Evolutionary conservation across 2,888 invertebrate genomes (phyloP), one percentile per base, ranked within the genome.

Genomic region (Psylliodes chrysocephalus): DNA sequence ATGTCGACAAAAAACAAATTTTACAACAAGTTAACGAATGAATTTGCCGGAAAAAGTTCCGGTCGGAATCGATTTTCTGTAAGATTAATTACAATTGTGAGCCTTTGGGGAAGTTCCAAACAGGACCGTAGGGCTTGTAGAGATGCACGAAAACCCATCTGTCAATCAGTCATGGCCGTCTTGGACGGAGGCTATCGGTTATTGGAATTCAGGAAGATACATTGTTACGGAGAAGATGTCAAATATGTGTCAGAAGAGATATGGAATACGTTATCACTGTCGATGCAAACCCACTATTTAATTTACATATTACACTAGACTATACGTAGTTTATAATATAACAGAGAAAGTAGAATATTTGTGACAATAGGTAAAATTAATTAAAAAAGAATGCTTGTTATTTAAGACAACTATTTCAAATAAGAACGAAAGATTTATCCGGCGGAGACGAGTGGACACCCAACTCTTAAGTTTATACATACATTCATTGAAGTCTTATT

Each of bases 71-170:
- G 67, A 67, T 64, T 51, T 49, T 12, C 30, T 42, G 60, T 56
- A 68, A 68, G 65, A 68, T 65, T 67, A 67, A 67, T 67, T 67
- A 62, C 70, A 64, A 60, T 67, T 63, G 66, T 52, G 49, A 51
- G 44, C 44, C 51, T 17, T 40, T 28, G 49, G 54, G 19, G 35
- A 42, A 38, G 18, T 25, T 25, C 18, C 14, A 19, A 49, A 59
- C 15, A 25, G 51, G 22, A 18, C 40, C 30, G 38, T 19, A 19
- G 10, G 40, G 52, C 33, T 10, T 60, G 57, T 12, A 38, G 52
- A 49, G 40, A 42, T 56, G 38, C 35, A 44, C 35, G 59, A 53
- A 49, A 66, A 55, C 54, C 59, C 66, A 60, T 66, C 62, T 66
- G 62, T 66, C 66, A 62, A 62, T 66, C 66, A 62, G 51, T 53